phyloP scores from a whole-genome alignment of 2,113 vertebrate species.

The Raja brachyura region DNA sequence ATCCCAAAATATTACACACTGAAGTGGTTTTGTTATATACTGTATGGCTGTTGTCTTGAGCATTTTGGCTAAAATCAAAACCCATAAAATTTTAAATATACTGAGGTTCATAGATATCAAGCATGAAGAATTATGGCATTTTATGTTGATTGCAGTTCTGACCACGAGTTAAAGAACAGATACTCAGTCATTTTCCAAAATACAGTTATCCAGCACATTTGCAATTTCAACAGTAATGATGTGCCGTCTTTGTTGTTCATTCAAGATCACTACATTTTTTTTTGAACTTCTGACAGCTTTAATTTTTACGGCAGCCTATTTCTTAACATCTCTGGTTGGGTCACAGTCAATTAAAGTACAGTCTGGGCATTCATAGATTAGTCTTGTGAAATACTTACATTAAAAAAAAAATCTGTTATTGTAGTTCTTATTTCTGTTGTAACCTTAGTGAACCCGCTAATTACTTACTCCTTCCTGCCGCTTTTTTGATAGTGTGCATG shows the following conservation, averaged over 20 bases:
- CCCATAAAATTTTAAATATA: background rate
- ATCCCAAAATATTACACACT: background rate
- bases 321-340: slow-evolving; percentile 72
- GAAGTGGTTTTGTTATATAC: no score
- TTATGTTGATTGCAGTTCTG: background rate
- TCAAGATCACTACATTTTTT: slow-evolving; percentile 78
- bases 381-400: slow-evolving; percentile 80
- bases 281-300: slow-evolving; percentile 79
- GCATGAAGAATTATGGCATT: background rate
- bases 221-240: slow-evolving; percentile 72
- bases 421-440: slow-evolving; percentile 76
- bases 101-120: background rate
- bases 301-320: slow-evolving; percentile 80
- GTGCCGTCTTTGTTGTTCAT: slow-evolving; percentile 81
- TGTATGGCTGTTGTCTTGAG: background rate
- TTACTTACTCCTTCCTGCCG: slow-evolving; percentile 77
- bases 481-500: slow-evolving; percentile 64
- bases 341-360: slow-evolving; percentile 85
- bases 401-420: slow-evolving; percentile 76
- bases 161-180: slow-evolving; percentile 75
- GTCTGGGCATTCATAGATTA: slow-evolving; percentile 57
- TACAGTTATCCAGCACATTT: slow-evolving; percentile 80
- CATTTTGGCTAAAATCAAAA: slow-evolving; percentile 3
- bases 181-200: slow-evolving; percentile 80
- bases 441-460: slow-evolving; percentile 78